Conservation (phyloP, 64 coral and sea anemone genomes). For the Platygyra sinensis region DNA sequence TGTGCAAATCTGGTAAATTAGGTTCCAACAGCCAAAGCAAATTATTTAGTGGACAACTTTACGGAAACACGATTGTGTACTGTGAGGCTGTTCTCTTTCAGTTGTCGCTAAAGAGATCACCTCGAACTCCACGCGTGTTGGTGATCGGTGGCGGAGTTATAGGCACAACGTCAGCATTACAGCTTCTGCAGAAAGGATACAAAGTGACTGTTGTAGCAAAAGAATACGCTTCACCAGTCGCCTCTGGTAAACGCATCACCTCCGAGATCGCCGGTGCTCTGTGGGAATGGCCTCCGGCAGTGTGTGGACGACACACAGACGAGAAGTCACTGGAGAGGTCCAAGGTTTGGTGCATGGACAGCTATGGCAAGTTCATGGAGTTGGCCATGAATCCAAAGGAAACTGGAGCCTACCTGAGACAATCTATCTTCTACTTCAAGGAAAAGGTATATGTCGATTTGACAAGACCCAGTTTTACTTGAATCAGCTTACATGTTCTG, state of each 20-base stretch:
- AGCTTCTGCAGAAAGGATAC: neutral
- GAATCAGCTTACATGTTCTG: too few relatives aligned
- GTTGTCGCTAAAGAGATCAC: neutral
- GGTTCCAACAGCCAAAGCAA: too few relatives aligned
- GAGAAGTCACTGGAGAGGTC: conserved; percentile 28
- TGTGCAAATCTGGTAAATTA: too few relatives aligned
- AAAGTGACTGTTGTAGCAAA: neutral
- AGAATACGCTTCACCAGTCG: neutral
- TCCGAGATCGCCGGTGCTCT: conserved; percentile 31
- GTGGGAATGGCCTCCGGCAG: conserved; percentile 39
- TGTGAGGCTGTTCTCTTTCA: too few relatives aligned
- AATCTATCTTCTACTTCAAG: neutral
- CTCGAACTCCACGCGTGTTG: neutral
- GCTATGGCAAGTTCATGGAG: conserved; percentile 32
- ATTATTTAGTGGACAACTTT: too few relatives aligned
- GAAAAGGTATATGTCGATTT: too few relatives aligned
- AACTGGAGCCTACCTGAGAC: conserved; percentile 38
- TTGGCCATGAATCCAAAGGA: conserved; percentile 39
- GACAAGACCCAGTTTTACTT: too few relatives aligned
- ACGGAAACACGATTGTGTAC: too few relatives aligned
- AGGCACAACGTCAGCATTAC: neutral
- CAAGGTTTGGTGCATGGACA: conserved; percentile 38
- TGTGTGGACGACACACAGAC: conserved; percentile 36
- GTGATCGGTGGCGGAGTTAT: conserved; percentile 8
- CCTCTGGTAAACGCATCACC: conserved; percentile 29